Percentiles rank a stretch among this genome's conserved stretches.
phyloP scores from a whole-genome alignment of 2,888 invertebrate genomes.

The Acrobasis consociella region DNA sequence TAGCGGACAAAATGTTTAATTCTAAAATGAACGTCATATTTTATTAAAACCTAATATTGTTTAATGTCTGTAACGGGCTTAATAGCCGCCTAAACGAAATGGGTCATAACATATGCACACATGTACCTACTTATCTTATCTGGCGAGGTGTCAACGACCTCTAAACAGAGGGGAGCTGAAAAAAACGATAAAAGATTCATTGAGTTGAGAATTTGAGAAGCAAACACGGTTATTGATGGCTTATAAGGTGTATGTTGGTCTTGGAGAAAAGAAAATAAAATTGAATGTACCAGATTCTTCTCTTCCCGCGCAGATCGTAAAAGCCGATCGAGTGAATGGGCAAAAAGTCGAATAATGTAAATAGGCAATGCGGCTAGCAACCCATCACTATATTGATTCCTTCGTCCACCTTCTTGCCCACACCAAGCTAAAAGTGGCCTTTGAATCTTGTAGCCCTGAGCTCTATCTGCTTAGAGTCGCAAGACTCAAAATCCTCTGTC shows the following conservation, averaged over 20 bases:
- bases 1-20: no score
- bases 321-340: no score
- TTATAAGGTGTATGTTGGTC: neutral
- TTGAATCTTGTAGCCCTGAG: no score
- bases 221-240: neutral
- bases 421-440: no score
- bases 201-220: neutral
- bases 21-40: no score
- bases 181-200: constrained; percentile 5
- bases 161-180: constrained; percentile 6
- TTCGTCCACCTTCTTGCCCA: no score
- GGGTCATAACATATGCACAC: constrained; percentile 1
- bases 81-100: constrained; percentile 4
- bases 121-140: constrained; percentile 13
- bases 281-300: neutral
- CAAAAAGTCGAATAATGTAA: no score
- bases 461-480: no score
- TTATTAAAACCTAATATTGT: neutral
- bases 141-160: constrained; percentile 8
- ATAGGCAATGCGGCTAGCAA: no score
- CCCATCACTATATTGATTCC: no score
- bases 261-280: neutral
- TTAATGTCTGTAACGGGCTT: neutral
- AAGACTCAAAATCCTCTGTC: no score
- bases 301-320: no score